Evolutionary conservation across 2,888 invertebrate species (phyloP), one percentile per base, ranked within the genome.

Genomic region (Stenolophus ochropezus): DNA sequence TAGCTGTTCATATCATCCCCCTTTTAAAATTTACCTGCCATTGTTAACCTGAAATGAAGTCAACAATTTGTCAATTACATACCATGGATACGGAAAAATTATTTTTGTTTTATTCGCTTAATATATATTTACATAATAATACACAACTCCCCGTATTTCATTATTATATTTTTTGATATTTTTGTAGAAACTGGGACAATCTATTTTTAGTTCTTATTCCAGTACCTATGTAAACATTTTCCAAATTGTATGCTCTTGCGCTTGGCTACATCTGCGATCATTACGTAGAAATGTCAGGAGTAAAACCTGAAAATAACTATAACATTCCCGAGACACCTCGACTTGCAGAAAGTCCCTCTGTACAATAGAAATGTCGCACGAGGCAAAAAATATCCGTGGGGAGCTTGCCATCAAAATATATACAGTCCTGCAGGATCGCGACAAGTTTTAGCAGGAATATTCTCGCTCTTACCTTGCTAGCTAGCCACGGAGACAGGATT

Each of bases 201-300:
- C 33, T 33, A 42, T 42, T 42, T 42, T 42, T 8, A 42, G 4
- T 8, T 42, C 8, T 2, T 42, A 42, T 42, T 11, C 11, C 6
- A 42, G 11, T 42, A 42, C 11, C 33, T 42, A 42, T 42, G 33
- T 42, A 42, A 42, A 42, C 33, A 42, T 42, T 42, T 42, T 42
- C 33, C 33, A 42, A 42, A 42, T 42, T 42, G 33, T 42, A 42
- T 42, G 33, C 33, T 8, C 33, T 42, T 42, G 33, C 33, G 33
- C 33, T 42, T 42, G 33, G 33, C 33, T 42, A 42, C 33, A 42
- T 42, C 33, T 8, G 61, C 14, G 65, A 76, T 76, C 76, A 76
- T 76, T 76, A 76, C 20, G 76, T 76, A 58, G 56, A 76, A 76
- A 76, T 76, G 76, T 76, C 76, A 76, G 58, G 27, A 56, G 18